Base-by-base conservation (phyloP, 2,888 invertebrate genomes). In the Notodromas monacha region DNA sequence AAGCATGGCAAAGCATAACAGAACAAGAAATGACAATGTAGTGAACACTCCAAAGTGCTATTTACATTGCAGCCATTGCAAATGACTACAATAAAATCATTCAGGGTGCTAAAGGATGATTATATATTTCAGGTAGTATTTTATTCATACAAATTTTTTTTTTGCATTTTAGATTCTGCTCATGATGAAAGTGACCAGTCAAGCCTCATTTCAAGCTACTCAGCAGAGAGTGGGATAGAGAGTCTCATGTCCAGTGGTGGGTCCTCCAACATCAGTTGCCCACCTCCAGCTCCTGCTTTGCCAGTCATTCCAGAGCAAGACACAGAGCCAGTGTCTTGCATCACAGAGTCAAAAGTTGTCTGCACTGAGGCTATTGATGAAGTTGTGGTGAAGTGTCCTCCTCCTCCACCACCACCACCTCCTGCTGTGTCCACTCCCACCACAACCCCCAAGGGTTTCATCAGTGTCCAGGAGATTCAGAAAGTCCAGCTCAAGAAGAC, bases 381-480 rank as follows among this genome's bases (percentile, higher is more conserved):
- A n/a, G 10, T 28, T 10, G n/a, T 26, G 13, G 13, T 12, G 8
- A 13, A 31, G 13, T 26, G 29, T 30, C 32, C 32, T 15, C 14
- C 31, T 5, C 29, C 30, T n/a, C 28, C 35, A 14, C 51, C 55
- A 34, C 42, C 50, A 13, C 52, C 54, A 26, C 49, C 50, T 12
- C 50, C 57, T 28, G 28, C 31, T 11, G 61, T 60, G 38, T 56
- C n/a, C n/a, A n/a, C n/a, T n/a, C n/a, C n/a, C n/a, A n/a, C n/a
- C 55, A 31, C 59, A 59, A 36, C 74, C 74, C 44, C 74, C 74
- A 1, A 51, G 76, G n/a, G 69, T 1, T 66, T 72, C 31, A 77
- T 77, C 47, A 74, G 73, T 46, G 69, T 68, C 42, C 73, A 74
- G 38, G 76, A 79, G 42, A 57, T 79, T 15, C 67, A 70, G 40